These are phyloP conservation scores for Zaprionus nigranus DNA, from an alignment of 1,140 invertebrate genomes.

Conservation along the genomic window DNA sequence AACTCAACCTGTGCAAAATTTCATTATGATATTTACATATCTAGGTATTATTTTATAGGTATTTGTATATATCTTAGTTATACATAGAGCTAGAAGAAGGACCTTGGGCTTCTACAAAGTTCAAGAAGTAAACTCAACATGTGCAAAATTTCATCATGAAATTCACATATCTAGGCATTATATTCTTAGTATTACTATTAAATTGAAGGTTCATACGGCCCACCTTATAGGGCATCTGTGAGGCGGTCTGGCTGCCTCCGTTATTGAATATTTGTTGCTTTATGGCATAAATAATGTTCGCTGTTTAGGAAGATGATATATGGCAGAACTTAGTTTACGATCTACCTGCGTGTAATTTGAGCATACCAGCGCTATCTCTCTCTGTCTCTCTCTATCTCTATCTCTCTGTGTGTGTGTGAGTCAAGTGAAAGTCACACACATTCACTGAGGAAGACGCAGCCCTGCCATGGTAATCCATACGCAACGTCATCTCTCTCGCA, in stretches of 20 bases:
- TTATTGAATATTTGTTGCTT: slow-evolving; percentile 14
- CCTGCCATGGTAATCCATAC: slow-evolving; percentile 12
- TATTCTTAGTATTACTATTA: too few relatives aligned
- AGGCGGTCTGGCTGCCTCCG: neutral
- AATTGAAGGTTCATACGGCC: neutral
- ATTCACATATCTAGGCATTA: neutral
- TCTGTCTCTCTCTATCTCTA: neutral
- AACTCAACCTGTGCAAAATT: too few relatives aligned
- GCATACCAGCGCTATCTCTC: slow-evolving; percentile 31
- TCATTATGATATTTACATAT: too few relatives aligned
- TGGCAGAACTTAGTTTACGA: slow-evolving; percentile 61
- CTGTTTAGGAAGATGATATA: slow-evolving; percentile 63
- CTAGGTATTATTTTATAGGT: too few relatives aligned
- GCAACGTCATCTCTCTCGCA: slow-evolving; percentile 28
- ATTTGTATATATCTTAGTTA: neutral
- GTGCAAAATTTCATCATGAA: neutral
- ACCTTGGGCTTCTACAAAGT: neutral
- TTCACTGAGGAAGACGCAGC: neutral
- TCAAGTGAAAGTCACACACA: slow-evolving; percentile 55
- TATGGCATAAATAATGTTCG: slow-evolving; percentile 46
- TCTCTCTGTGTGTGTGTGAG: slow-evolving; percentile 20
- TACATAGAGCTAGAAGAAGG: neutral
- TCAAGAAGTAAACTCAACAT: neutral
- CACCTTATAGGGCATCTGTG: slow-evolving; percentile 15
- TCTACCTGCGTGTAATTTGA: slow-evolving; percentile 60